Conservation (phyloP, 2,888 invertebrate genomes). For the Drosophila longiperda region DNA sequence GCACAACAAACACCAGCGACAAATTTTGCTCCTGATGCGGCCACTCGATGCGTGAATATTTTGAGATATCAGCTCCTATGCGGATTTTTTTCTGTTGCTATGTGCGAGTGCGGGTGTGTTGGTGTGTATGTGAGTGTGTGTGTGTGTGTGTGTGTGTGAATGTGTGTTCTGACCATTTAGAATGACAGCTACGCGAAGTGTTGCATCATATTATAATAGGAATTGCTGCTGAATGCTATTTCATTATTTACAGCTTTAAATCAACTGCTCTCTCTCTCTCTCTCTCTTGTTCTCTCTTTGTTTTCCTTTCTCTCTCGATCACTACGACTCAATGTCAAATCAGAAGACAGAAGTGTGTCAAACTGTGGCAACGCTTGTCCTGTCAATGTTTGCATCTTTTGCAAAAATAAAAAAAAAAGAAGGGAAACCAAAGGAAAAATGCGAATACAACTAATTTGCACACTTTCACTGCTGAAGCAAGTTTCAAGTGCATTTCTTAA, state of each 20-base stretch:
- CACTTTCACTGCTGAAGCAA: slow-evolving; percentile 33
- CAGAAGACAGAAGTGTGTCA: slow-evolving; percentile 10
- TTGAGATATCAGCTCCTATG: background rate
- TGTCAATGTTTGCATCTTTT: background rate
- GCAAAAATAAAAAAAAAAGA: background rate
- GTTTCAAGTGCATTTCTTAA: slow-evolving; percentile 44
- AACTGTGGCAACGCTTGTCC: slow-evolving; percentile 16
- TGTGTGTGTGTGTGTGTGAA: background rate
- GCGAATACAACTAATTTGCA: slow-evolving; percentile 24
- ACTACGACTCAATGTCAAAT: slow-evolving; percentile 12
- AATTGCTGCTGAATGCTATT: background rate
- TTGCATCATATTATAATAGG: slow-evolving; percentile 18
- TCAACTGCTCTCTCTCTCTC: background rate
- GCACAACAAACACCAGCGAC: slow-evolving; percentile 31
- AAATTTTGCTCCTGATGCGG: background rate
- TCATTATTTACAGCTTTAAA: slow-evolving; percentile 10
- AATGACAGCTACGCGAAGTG: background rate
- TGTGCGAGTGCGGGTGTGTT: background rate
- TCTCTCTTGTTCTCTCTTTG: background rate
- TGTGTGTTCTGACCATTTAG: background rate
- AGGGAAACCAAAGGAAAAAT: background rate
- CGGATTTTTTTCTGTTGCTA: background rate
- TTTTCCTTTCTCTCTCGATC: slow-evolving; percentile 13
- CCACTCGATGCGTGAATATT: background rate
- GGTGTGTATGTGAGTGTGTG: background rate